Base-by-base conservation (phyloP, 2,888 invertebrate genomes). In the Xestoiulus laeticollis region DNA sequence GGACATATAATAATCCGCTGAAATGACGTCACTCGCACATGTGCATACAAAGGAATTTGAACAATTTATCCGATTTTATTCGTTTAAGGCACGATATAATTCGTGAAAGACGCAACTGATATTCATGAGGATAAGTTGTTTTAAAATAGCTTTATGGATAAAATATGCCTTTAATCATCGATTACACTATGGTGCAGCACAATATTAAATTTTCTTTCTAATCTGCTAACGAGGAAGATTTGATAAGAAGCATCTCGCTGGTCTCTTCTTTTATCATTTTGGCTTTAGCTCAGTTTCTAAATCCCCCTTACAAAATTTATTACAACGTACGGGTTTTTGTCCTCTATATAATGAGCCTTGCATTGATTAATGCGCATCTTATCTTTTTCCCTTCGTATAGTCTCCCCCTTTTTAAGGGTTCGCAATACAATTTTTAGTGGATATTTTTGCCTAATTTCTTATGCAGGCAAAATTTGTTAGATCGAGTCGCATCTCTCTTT, bases 391-490 rank as follows among this genome's bases (percentile, higher is more conserved):
- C 12, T 14, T 14, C 30, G 78, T 32, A 30, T 32, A 78, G 30
- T 78, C 78, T 78, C 78, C 16, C 78, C 30, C 30, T 78, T 78
- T 78, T 78, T 78, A 78, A 30, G 78, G 78, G 78, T 16, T 78
- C 78, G 78, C 78, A 32, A 78, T 78, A 30, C 78, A 78, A 30
- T 78, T 78, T 78, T 38, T 30, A 78, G 78, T 14, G 78, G 78
- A 78, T 30, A 30, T 30, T 78, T 30, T 78, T 78, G 78, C 30
- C 78, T 78, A 78, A 78, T 78, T 78, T 78, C 78, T 30, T 78
- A 78, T 78, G 78, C 78, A 78, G 78, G 78, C 78, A 78, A 78
- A 78, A 78, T 78, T 78, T 78, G 30, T 78, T 68, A 68, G 6
- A 59, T 68, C 8, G 26, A n/a, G 14, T 78, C 78, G 8, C 30